Evolutionary conservation across 2,797 vertebrate species (phyloP).

Genomic region (Chaenodraco wilsoni): DNA sequence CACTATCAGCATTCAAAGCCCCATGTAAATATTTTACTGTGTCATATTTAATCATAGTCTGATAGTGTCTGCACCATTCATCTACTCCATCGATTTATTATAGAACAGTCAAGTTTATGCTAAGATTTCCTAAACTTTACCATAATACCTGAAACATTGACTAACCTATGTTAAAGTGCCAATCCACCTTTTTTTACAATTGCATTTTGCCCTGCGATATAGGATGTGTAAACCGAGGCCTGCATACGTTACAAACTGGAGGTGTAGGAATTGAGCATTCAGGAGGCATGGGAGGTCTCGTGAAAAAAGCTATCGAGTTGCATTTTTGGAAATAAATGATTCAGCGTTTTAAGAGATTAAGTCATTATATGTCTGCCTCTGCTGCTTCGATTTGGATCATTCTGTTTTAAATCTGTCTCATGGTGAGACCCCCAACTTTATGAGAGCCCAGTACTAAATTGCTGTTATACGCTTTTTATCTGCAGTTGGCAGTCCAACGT

Average conservation of each 20-base stretch:
- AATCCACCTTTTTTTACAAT: too few relatives aligned
- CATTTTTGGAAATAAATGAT: conserved; percentile 2
- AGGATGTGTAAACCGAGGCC: background rate
- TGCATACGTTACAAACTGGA: background rate
- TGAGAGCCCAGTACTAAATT: background rate
- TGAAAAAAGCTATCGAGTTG: background rate
- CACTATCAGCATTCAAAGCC: too few relatives aligned
- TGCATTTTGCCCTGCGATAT: too few relatives aligned
- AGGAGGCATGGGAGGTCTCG: background rate
- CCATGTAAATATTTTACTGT: conserved; percentile 8
- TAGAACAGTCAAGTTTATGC: background rate
- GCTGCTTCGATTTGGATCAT: background rate
- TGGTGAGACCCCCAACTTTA: background rate
- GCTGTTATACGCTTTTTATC: background rate
- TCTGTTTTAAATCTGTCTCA: conserved; percentile 1
- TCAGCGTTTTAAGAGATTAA: background rate
- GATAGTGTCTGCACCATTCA: background rate
- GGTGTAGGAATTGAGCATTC: background rate
- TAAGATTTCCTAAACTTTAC: background rate
- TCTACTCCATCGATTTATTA: background rate
- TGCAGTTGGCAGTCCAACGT: background rate
- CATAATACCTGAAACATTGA: background rate
- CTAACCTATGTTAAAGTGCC: background rate
- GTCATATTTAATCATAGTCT: background rate
- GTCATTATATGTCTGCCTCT: background rate